Percentiles rank a stretch among this genome's conserved stretches.
Conservation (phyloP, 2,797 vertebrate genomes). For the Trematomus bernacchii region DNA sequence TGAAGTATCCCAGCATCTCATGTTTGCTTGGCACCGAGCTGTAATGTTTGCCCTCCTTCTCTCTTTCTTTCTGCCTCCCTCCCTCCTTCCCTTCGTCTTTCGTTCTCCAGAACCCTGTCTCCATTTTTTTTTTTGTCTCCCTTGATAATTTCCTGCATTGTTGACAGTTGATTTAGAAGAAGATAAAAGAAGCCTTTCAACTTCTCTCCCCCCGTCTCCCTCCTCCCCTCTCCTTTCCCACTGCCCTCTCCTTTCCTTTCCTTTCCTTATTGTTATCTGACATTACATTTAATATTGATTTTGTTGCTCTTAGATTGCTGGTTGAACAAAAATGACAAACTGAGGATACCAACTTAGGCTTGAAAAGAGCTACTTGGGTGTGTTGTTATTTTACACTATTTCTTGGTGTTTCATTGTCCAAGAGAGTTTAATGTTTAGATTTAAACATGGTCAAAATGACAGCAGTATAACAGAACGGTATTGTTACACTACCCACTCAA, state of each 20-base stretch:
- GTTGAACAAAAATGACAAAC: not conserved
- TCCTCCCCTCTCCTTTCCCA: conserved; percentile 6
- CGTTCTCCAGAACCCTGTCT: conserved; percentile 31
- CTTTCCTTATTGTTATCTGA: not conserved
- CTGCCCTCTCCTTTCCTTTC: conserved; percentile 5
- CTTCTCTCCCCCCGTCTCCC: conserved; percentile 22
- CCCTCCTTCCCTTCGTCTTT: conserved; percentile 31
- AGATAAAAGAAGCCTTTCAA: conserved; percentile 78
- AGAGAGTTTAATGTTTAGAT: not conserved
- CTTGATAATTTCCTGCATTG: conserved; percentile 76
- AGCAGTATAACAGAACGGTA: not conserved
- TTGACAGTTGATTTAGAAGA: conserved; percentile 77
- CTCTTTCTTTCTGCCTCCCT: conserved; percentile 10
- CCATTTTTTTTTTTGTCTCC: conserved; percentile 50
- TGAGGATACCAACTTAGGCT: not conserved
- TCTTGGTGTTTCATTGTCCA: not conserved
- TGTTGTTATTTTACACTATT: not conserved
- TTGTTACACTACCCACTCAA: not conserved
- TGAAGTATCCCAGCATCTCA: conserved; percentile 83
- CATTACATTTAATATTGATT: too few relatives aligned
- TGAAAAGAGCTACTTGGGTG: not conserved
- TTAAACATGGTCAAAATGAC: not conserved
- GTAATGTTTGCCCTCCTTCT: conserved; percentile 81
- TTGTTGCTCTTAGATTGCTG: not conserved
- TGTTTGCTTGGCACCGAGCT: conserved; percentile 83